A percentile compares a stretch with the other conserved stretches of the same genome.
These are phyloP conservation scores for Epinephelus fuscoguttatus DNA, from an alignment of 2,113 vertebrate species.

Conservation along the genomic window DNA sequence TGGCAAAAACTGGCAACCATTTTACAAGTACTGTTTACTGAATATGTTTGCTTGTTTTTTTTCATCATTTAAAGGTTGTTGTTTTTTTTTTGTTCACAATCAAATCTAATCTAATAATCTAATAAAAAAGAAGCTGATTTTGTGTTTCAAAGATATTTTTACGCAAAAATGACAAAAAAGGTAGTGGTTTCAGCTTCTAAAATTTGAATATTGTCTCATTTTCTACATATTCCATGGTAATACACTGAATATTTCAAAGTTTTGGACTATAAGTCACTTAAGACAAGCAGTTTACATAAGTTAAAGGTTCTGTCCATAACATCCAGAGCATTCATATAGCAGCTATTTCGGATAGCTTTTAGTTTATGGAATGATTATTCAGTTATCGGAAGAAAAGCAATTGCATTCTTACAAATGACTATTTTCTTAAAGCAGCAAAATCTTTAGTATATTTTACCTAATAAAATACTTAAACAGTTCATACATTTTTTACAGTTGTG, in stretches of 20 bases:
- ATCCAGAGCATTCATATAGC: too few relatives aligned
- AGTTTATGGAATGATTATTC: too few relatives aligned
- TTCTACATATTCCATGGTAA: background rate
- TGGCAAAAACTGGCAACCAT: background rate
- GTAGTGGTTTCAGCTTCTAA: background rate
- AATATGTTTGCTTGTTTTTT: too few relatives aligned
- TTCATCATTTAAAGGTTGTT: too few relatives aligned
- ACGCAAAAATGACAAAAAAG: background rate
- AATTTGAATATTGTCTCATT: background rate
- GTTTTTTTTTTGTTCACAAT: too few relatives aligned
- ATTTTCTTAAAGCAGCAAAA: background rate
- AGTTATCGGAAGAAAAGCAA: background rate
- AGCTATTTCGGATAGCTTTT: too few relatives aligned
- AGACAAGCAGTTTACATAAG: background rate
- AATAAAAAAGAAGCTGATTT: background rate
- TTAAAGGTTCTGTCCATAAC: too few relatives aligned
- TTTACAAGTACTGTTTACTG: too few relatives aligned
- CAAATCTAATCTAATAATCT: too few relatives aligned
- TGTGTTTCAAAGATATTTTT: background rate
- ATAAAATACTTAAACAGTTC: background rate
- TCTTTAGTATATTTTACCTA: background rate
- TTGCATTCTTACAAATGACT: background rate
- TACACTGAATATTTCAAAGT: background rate
- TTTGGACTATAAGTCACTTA: background rate
- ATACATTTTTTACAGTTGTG: background rate